Conservation (phyloP, 2,113 vertebrate genomes). For the Marcusenius ussheri region DNA sequence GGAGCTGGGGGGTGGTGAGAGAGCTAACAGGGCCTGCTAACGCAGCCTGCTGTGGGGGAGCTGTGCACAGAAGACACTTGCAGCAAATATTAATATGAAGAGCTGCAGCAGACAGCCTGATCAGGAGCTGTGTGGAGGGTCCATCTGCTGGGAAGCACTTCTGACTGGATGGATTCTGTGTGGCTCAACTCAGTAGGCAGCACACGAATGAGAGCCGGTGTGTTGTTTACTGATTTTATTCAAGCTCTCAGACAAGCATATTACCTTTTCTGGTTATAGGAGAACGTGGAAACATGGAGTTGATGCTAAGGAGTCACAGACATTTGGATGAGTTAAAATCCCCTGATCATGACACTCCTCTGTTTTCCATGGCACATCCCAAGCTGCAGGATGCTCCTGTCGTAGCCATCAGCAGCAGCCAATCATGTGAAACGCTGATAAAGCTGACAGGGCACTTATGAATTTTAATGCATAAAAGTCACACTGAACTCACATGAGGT, state of each 20-base stretch:
- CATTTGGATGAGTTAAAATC: neutral
- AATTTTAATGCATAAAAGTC: neutral
- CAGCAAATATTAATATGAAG: constrained; percentile 6
- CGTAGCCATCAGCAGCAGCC: neutral
- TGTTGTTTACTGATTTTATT: neutral
- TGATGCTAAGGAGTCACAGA: neutral
- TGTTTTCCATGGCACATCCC: neutral
- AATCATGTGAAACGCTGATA: neutral
- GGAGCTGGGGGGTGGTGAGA: neutral
- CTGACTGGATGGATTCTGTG: neutral
- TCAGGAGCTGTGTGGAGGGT: neutral
- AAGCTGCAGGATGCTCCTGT: neutral
- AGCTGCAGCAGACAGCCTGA: neutral
- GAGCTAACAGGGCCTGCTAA: neutral
- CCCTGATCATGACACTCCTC: neutral
- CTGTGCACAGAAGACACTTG: neutral
- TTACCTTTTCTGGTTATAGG: neutral
- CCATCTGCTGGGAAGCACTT: neutral
- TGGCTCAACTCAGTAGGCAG: neutral
- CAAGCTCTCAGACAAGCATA: neutral
- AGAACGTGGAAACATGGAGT: neutral
- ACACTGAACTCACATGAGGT: neutral
- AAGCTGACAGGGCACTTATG: neutral
- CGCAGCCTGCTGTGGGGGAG: neutral
- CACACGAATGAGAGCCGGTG: neutral